Base-by-base conservation (phyloP, 2,888 invertebrate genomes). In the Prosopocoilus inquinatus region DNA sequence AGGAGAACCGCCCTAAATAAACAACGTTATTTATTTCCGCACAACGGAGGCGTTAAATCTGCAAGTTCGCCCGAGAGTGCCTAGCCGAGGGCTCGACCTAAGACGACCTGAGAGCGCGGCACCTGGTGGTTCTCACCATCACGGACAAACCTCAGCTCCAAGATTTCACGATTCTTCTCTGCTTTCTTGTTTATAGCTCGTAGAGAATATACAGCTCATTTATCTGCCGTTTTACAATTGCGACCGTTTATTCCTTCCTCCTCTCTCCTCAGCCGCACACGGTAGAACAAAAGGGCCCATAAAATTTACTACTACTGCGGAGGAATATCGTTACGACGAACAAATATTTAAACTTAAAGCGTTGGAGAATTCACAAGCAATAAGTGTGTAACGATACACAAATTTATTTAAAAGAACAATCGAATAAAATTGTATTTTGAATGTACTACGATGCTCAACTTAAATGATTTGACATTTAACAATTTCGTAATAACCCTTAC, bases 91-190 rank as follows among this genome's bases (percentile, higher is more conserved):
- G n/a, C 41, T 16, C 13, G 41, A 41, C 9, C 41, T 16, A 41
- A 41, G 41, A 41, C 41, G 41, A 41, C 41, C 41, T 41, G 12
- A 13, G 12, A 41, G 16, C 41, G 15, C 69, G 64, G 64, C 72
- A 72, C 64, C 71, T 72, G 73, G 58, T 55, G 57, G 67, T 71
- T 73, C 71, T 65, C 70, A 70, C 68, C 71, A 68, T 70, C 67
- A 34, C 52, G 39, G 67, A 64, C 62, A 73, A 74, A 74, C 74
- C 74, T 74, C 74, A 68, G 74, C 70, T 65, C 67, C 58, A 71
- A 71, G 73, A 73, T 74, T 72, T 72, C 70, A 68, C 67, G 67
- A 71, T 71, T 70, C 68, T 68, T 66, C 62, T 56, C 65, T 64
- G 69, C 66, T 69, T 69, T 68, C 70, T 69, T 67, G 67, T 69